These are phyloP conservation scores for Bemisia tabaci DNA, from an alignment of 1,140 invertebrate species.

Conservation along the genomic window DNA sequence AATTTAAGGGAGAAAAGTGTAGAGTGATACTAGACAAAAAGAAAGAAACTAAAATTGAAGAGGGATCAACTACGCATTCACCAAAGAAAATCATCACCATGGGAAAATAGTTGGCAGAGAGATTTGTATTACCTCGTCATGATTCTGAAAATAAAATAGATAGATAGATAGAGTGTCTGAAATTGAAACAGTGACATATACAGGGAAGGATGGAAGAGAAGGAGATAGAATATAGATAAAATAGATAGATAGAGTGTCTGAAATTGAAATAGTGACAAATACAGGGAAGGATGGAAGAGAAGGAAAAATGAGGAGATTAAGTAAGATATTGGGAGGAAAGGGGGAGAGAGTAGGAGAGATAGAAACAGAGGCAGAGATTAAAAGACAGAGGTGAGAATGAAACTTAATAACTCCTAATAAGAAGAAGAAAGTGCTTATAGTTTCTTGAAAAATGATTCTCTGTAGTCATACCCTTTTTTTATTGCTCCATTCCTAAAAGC, in stretches of 20 bases:
- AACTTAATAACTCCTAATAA: too few species aligned
- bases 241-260: not conserved
- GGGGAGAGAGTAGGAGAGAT: slow-evolving; percentile 12
- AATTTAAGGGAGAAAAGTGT: too few species aligned
- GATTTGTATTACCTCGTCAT: slow-evolving; percentile 23
- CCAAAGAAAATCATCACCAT: not conserved
- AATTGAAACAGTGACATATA: not conserved
- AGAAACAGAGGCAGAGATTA: slow-evolving; percentile 27
- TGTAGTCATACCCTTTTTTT: too few species aligned
- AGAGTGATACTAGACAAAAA: too few species aligned
- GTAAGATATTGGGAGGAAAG: not conserved
- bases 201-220: not conserved
- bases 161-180: not conserved
- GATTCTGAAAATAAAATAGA: slow-evolving; percentile 23
- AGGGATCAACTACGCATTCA: not conserved
- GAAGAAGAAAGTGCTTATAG: too few species aligned
- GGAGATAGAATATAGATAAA: slow-evolving; percentile 15
- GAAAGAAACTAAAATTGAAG: slow-evolving; percentile 2
- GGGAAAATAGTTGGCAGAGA: not conserved
- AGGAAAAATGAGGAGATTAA: slow-evolving; percentile 5
- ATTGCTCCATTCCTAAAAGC: too few species aligned
- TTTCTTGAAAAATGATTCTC: too few species aligned
- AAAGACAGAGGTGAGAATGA: too few species aligned
- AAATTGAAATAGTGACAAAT: not conserved
- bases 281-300: not conserved